These are phyloP conservation scores for Cardinalis cardinalis DNA, from an alignment of 2,113 vertebrate species.

Conservation along the genomic window DNA sequence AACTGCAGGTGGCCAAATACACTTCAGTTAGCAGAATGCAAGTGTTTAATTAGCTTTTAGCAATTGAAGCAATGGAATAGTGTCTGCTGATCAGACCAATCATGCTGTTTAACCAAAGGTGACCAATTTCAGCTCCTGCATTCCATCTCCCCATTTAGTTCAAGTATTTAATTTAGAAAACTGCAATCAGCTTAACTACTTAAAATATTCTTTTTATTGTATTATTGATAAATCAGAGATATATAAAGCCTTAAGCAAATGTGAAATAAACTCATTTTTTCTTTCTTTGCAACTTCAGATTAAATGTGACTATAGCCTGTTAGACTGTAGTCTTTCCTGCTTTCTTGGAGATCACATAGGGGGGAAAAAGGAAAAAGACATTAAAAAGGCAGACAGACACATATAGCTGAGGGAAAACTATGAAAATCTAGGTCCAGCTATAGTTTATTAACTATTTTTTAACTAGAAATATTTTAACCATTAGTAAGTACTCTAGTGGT, in stretches of 20 bases:
- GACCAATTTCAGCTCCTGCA: not conserved
- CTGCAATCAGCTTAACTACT: not conserved
- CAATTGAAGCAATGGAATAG: not conserved
- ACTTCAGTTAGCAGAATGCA: not conserved
- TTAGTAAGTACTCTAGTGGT: not conserved
- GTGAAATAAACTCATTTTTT: not conserved
- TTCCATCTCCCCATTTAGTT: not conserved
- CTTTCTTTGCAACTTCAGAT: not conserved
- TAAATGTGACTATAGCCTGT: not conserved
- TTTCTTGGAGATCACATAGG: not conserved
- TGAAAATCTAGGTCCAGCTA: not conserved
- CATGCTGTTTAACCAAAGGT: not conserved
- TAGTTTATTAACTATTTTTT: not conserved
- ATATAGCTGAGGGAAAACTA: not conserved
- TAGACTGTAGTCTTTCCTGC: not conserved
- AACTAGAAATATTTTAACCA: constrained; percentile 13
- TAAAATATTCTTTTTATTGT: not conserved
- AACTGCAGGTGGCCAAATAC: not conserved
- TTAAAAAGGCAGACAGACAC: not conserved
- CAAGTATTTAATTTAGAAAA: constrained; percentile 1
- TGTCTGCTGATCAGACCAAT: not conserved
- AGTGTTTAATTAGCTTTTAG: not conserved
- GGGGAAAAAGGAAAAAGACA: too few species aligned
- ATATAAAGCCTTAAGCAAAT: not conserved
- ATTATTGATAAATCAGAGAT: not conserved